These are phyloP conservation scores for Coecobrya sp. DNA, from an alignment of 2,888 invertebrate genomes.

Conservation along the genomic window DNA sequence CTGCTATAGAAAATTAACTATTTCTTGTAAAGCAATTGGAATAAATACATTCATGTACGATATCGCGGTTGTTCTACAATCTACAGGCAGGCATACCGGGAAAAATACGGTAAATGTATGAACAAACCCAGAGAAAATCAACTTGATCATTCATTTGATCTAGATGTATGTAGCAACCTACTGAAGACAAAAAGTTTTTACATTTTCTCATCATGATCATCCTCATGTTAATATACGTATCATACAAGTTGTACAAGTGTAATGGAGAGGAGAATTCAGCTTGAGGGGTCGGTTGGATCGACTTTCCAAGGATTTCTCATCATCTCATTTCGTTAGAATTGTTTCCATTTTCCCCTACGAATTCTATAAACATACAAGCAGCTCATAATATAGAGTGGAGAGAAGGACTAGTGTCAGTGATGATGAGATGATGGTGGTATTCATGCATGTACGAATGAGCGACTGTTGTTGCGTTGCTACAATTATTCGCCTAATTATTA, in stretches of 20 bases:
- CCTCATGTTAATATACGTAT: background rate
- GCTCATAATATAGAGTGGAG: background rate
- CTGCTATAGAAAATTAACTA: background rate
- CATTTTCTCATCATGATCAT: background rate
- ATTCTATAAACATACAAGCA: background rate
- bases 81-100: background rate
- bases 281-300: conserved; percentile 71
- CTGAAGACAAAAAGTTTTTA: background rate
- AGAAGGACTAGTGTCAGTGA: no score
- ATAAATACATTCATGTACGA: conserved; percentile 1
- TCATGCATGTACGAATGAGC: conserved; percentile 13
- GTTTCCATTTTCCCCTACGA: conserved; percentile 71
- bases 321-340: conserved; percentile 68
- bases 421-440: background rate
- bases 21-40: background rate
- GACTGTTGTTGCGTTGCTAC: conserved; percentile 32
- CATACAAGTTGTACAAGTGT: conserved; percentile 45
- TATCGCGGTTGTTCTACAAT: background rate
- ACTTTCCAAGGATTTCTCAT: conserved; percentile 64
- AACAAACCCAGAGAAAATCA: no score
- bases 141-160: no score
- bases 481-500: conserved; percentile 84
- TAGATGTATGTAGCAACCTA: background rate
- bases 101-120: no score
- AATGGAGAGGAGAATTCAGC: conserved; percentile 78